phyloP scores from a whole-genome alignment of 2,113 vertebrate genomes.

The Murina feae region DNA sequence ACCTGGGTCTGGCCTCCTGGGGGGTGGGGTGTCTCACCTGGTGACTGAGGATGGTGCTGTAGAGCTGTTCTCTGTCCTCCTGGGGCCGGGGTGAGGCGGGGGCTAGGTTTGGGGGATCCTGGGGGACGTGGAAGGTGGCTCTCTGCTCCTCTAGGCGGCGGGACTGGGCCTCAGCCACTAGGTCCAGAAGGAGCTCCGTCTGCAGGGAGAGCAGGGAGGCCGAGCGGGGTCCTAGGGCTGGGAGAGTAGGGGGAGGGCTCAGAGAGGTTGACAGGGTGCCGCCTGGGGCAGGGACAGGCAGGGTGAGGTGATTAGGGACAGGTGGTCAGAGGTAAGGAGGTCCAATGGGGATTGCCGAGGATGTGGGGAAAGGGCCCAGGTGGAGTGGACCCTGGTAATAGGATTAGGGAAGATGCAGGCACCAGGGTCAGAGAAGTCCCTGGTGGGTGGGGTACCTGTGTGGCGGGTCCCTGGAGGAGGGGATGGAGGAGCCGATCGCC shows the following conservation, averaged over 20 bases:
- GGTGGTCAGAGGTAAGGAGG: not conserved
- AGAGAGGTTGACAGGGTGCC: not conserved
- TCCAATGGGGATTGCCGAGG: not conserved
- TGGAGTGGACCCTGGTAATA: not conserved
- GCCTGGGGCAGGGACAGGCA: not conserved
- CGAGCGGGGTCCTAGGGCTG: constrained; percentile 81
- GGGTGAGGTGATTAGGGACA: not conserved
- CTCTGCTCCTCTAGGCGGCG: constrained; percentile 90
- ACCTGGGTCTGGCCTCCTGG: not conserved
- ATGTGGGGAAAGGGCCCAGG: not conserved
- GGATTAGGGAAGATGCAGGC: not conserved
- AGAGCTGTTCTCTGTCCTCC: constrained; percentile 86
- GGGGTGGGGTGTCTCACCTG: constrained; percentile 78
- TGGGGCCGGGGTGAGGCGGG: constrained; percentile 42
- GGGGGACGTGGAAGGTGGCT: constrained; percentile 75
- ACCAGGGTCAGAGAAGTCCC: not conserved
- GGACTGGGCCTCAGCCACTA: constrained; percentile 86
- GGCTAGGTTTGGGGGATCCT: not conserved
- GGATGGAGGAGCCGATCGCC: constrained; percentile 73
- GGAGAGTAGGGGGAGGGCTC: not conserved
- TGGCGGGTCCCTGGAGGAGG: constrained; percentile 60
- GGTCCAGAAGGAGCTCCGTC: constrained; percentile 89
- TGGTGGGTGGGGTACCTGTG: constrained; percentile 55
- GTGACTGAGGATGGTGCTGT: constrained; percentile 88
- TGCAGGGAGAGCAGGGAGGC: constrained; percentile 90